These are phyloP conservation scores for Grammomys dolichurus DNA, from an alignment of 2,113 vertebrate species.

Conservation along the genomic window DNA sequence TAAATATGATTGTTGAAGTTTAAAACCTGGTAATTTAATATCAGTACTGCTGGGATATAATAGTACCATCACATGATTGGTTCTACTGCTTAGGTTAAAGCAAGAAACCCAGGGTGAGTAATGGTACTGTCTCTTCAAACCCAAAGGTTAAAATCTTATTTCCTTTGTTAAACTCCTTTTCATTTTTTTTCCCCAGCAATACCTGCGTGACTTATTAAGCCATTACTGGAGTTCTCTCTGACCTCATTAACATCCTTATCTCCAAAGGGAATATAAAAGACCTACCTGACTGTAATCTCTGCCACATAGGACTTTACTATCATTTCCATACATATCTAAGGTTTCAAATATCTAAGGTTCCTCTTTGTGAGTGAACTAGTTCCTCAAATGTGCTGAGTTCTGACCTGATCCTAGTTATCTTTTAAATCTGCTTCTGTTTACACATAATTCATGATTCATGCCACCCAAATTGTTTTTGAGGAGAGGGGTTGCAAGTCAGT, in stretches of 20 bases:
- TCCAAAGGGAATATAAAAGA: not conserved
- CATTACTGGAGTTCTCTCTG: conserved; percentile 67
- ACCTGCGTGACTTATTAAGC: conserved; percentile 57
- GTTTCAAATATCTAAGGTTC: conserved; percentile 8
- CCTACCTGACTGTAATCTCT: conserved; percentile 74
- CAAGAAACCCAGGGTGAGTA: conserved; percentile 62
- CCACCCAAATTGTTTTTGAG: conserved; percentile 31
- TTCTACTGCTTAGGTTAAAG: conserved; percentile 62
- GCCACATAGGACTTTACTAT: conserved; percentile 53
- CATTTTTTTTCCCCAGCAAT: conserved; percentile 50
- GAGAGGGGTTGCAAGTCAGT: not conserved
- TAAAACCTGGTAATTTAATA: conserved; percentile 77
- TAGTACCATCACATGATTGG: conserved; percentile 69
- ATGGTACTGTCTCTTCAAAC: conserved; percentile 64
- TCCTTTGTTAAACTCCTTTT: conserved; percentile 80
- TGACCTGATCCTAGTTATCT: conserved; percentile 49
- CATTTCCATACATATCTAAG: conserved; percentile 38
- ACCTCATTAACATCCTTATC: conserved; percentile 77
- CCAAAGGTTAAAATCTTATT: conserved; percentile 58
- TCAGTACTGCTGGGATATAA: conserved; percentile 67
- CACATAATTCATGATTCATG: conserved; percentile 29
- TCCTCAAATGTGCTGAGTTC: conserved; percentile 62
- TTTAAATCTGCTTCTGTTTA: conserved; percentile 65
- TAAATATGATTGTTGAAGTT: conserved; percentile 60
- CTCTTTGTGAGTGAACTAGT: not conserved